These are phyloP conservation scores for Cephalotes varians DNA, from an alignment of 2,888 invertebrate species.

Conservation along the genomic window DNA sequence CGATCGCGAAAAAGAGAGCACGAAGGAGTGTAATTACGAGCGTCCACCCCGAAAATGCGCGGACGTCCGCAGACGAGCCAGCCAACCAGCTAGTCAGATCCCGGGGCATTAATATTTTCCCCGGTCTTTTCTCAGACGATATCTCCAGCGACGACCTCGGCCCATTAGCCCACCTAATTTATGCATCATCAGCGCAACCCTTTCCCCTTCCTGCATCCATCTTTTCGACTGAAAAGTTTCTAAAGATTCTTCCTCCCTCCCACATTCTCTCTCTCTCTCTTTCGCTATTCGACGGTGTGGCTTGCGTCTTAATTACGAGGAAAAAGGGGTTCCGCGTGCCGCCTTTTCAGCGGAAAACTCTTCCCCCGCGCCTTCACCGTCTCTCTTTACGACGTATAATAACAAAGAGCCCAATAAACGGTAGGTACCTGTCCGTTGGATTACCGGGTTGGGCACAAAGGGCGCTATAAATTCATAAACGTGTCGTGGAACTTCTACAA, in stretches of 20 bases:
- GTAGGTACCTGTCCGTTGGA: constrained; percentile 77
- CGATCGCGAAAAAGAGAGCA: constrained; percentile 47
- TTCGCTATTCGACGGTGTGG: constrained; percentile 10
- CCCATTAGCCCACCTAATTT: constrained; percentile 84
- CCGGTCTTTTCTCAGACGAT: constrained; percentile 74
- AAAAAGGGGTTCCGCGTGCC: constrained; percentile 71
- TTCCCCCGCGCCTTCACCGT: constrained; percentile 18
- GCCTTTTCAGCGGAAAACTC: constrained; percentile 71
- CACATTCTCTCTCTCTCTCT: neutral
- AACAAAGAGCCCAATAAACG: constrained; percentile 77
- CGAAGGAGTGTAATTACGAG: constrained; percentile 57
- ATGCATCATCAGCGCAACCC: constrained; percentile 84
- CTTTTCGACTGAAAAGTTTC: constrained; percentile 82
- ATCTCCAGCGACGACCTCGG: constrained; percentile 70
- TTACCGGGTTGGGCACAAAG: constrained; percentile 75
- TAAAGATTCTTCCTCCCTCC: constrained; percentile 77
- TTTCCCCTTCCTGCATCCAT: constrained; percentile 82
- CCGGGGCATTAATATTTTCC: constrained; percentile 78
- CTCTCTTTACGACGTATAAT: constrained; percentile 64
- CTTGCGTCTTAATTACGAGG: constrained; percentile 82
- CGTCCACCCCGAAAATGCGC: constrained; percentile 50
- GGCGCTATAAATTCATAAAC: constrained; percentile 83
- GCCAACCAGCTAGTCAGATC: constrained; percentile 47
- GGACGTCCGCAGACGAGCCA: constrained; percentile 50
- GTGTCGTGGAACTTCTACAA: constrained; percentile 72